Evolutionary conservation across 2,888 invertebrate genomes (phyloP).

Genomic region (Synergus gifuensis): DNA sequence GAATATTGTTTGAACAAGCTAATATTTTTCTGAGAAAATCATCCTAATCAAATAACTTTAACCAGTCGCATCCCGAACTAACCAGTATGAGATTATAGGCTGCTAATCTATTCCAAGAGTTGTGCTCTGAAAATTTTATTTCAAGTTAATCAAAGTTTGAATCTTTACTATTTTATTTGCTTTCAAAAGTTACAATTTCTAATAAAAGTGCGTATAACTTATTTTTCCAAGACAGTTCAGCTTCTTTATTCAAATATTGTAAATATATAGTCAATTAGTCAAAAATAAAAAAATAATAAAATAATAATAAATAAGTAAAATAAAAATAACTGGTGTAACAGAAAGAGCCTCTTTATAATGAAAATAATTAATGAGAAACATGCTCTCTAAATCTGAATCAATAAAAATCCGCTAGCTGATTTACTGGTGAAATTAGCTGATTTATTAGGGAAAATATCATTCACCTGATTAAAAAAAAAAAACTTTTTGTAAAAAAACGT

Average conservation of each 20-base stretch:
- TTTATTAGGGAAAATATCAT: no score
- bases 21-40: neutral
- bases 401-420: no score
- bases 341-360: no score
- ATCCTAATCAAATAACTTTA: neutral
- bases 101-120: constrained; percentile 6
- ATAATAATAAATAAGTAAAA: no score
- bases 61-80: constrained; percentile 1
- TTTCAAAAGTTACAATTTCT: neutral
- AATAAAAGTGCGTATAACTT: neutral
- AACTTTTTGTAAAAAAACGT: no score
- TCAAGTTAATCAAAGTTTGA: neutral
- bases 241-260: neutral
- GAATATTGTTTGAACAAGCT: neutral
- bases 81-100: neutral
- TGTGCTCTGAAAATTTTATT: neutral
- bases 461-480: no score
- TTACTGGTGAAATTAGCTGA: no score
- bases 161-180: neutral
- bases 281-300: no score
- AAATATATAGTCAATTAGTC: neutral
- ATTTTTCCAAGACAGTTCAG: neutral
- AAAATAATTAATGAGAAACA: no score
- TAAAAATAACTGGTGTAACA: no score
- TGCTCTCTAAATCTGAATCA: no score